Percentiles rank a stretch among this genome's conserved stretches.
Conservation (phyloP, 2,797 vertebrate genomes). For the Leuciscus waleckii region DNA sequence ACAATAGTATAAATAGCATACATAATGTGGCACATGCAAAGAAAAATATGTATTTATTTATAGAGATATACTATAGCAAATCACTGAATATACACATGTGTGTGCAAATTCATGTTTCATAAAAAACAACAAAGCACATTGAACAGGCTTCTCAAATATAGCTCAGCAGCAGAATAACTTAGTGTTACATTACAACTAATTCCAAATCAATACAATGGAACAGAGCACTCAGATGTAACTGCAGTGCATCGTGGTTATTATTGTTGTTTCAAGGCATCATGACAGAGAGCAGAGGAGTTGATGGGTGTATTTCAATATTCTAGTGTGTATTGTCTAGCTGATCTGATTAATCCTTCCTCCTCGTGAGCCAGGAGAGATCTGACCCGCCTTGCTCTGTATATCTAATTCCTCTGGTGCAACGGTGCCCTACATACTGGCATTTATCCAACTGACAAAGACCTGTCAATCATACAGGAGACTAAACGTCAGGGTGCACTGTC, state of each 20-base stretch:
- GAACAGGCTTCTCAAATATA: neutral
- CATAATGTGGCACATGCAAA: neutral
- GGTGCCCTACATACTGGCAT: slow-evolving; percentile 73
- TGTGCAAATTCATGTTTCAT: neutral
- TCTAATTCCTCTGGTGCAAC: slow-evolving; percentile 15
- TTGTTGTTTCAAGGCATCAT: slow-evolving; percentile 9
- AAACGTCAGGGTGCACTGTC: neutral
- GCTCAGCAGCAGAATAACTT: neutral
- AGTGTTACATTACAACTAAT: slow-evolving; percentile 11
- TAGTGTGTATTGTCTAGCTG: slow-evolving; percentile 7
- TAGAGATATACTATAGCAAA: neutral
- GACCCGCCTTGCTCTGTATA: slow-evolving; percentile 23
- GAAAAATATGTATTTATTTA: neutral
- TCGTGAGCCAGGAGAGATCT: slow-evolving; percentile 14
- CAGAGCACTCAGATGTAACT: neutral
- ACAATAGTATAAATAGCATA: neutral
- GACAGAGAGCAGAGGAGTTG: neutral
- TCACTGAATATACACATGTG: too few species aligned
- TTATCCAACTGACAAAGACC: slow-evolving; percentile 32
- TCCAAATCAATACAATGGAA: slow-evolving; percentile 10
- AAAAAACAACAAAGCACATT: neutral
- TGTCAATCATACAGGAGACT: slow-evolving; percentile 23
- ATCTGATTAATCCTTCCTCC: slow-evolving; percentile 31
- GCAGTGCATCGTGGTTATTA: slow-evolving; percentile 2
- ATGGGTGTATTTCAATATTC: slow-evolving; percentile 8